These are phyloP conservation scores for Cyrtonyx montezumae DNA, from an alignment of 2,113 vertebrate species.

Conservation along the genomic window DNA sequence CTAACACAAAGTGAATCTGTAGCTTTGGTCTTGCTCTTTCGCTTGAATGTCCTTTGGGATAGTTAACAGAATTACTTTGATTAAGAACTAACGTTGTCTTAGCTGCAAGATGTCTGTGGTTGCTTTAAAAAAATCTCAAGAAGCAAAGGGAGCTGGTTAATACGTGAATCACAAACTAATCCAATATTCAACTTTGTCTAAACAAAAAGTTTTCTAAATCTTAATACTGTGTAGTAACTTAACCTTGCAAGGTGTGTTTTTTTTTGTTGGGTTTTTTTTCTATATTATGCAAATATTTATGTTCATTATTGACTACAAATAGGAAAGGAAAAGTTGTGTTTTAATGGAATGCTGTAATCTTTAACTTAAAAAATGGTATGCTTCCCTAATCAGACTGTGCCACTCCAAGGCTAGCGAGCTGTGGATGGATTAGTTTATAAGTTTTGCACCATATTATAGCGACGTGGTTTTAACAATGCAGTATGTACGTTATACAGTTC, in stretches of 20 bases:
- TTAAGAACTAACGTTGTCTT: slow-evolving; percentile 73
- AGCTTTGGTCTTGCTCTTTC: slow-evolving; percentile 47
- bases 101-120: slow-evolving; percentile 88
- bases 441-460: background rate
- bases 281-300: slow-evolving; percentile 40
- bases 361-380: background rate
- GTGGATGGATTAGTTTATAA: background rate
- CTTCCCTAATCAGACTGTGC: background rate
- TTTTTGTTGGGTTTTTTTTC: background rate
- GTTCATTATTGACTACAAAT: slow-evolving; percentile 3
- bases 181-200: slow-evolving; percentile 45
- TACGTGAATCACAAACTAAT: slow-evolving; percentile 74
- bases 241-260: background rate
- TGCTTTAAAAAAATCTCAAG: slow-evolving; percentile 81
- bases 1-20: slow-evolving; percentile 73
- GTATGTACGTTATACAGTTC: slow-evolving; percentile 8
- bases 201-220: slow-evolving; percentile 62
- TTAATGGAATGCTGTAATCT: background rate
- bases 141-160: slow-evolving; percentile 28
- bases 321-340: background rate
- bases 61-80: slow-evolving; percentile 72
- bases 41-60: slow-evolving; percentile 55
- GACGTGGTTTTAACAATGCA: background rate
- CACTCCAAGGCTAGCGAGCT: background rate
- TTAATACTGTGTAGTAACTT: slow-evolving; percentile 61